These are phyloP conservation scores for Leucophenga montana DNA, from an alignment of 2,888 invertebrate genomes.

Conservation along the genomic window DNA sequence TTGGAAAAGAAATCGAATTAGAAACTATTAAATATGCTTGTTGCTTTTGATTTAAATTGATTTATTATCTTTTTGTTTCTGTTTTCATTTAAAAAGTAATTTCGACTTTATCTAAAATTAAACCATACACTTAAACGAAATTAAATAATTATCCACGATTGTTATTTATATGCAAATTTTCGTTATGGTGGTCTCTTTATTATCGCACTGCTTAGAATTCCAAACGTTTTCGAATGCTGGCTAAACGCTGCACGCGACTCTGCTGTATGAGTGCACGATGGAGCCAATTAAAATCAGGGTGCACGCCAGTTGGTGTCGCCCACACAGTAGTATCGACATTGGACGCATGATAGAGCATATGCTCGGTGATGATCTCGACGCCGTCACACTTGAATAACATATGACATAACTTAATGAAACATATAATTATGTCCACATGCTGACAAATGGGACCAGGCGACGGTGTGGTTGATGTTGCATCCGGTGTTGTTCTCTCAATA, in stretches of 20 bases:
- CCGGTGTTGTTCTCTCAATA: too few relatives aligned
- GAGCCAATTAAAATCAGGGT: not conserved
- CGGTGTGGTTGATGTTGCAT: not conserved
- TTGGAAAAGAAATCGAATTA: not conserved
- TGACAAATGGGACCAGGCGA: not conserved
- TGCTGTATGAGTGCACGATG: slow-evolving; percentile 20
- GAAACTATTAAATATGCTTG: not conserved
- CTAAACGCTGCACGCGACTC: slow-evolving; percentile 7
- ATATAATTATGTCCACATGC: slow-evolving; percentile 12
- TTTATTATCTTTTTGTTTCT: too few relatives aligned
- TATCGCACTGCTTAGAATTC: not conserved
- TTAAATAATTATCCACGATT: too few relatives aligned
- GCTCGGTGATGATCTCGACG: slow-evolving; percentile 11
- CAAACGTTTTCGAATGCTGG: slow-evolving; percentile 17
- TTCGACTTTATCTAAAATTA: too few relatives aligned
- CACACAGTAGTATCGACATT: slow-evolving; percentile 22
- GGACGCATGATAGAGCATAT: slow-evolving; percentile 2
- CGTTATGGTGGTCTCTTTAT: too few relatives aligned
- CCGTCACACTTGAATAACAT: slow-evolving; percentile 20
- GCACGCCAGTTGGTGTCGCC: slow-evolving; percentile 26
- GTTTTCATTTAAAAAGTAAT: too few relatives aligned
- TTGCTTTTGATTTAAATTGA: too few relatives aligned
- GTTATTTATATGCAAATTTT: too few relatives aligned
- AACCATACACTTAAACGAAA: too few relatives aligned
- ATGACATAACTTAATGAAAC: not conserved